phyloP scores from a whole-genome alignment of 2,888 invertebrate genomes.

The Caprella mutica region DNA sequence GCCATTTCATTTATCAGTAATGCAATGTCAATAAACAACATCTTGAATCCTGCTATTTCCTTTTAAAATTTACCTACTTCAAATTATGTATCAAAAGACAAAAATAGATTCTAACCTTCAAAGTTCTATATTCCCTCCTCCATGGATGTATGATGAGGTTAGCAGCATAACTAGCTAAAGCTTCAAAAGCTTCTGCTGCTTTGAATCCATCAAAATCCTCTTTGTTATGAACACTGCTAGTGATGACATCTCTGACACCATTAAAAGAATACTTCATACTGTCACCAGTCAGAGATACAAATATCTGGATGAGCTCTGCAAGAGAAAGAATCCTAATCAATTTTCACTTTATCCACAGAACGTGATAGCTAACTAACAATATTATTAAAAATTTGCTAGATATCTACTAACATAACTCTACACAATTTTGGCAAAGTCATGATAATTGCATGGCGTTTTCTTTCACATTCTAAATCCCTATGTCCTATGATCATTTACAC shows the following conservation, averaged over 20 bases:
- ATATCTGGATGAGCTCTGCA: too few species aligned
- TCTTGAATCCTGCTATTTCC: background rate
- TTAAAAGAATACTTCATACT: too few species aligned
- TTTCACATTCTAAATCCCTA: too few species aligned
- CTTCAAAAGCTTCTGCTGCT: constrained; percentile 70
- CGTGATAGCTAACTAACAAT: too few species aligned
- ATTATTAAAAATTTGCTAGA: too few species aligned
- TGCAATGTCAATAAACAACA: background rate
- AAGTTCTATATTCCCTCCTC: constrained; percentile 70
- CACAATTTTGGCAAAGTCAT: too few species aligned
- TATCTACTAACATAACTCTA: too few species aligned
- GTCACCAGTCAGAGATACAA: too few species aligned
- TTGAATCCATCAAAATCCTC: constrained; percentile 67
- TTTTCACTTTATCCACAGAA: too few species aligned
- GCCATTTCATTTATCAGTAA: background rate
- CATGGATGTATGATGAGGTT: constrained; percentile 77
- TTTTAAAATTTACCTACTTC: background rate
- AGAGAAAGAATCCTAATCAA: too few species aligned
- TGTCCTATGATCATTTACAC: too few species aligned
- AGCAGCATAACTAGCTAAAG: constrained; percentile 70
- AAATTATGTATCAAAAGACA: background rate
- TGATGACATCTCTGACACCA: constrained; percentile 63
- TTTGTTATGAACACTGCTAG: constrained; percentile 56
- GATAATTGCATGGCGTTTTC: too few species aligned
- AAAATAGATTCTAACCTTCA: constrained; percentile 51